A percentile compares a stretch with the other conserved stretches of the same genome.
Conservation (phyloP, 1,140 invertebrate genomes). For the Armadillidium nasatum region DNA sequence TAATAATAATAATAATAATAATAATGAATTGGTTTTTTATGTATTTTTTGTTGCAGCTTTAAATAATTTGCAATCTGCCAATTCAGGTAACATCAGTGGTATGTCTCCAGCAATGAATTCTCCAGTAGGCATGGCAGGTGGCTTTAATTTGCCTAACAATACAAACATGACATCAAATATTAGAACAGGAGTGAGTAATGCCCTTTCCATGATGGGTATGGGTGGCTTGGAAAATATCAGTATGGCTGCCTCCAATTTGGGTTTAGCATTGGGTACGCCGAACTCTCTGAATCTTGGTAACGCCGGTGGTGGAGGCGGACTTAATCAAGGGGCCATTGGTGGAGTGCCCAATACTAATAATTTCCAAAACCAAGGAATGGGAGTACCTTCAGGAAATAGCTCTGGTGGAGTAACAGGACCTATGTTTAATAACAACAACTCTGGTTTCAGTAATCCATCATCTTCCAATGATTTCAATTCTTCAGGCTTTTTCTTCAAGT, state of each 20-base stretch:
- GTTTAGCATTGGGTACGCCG: conserved; percentile 3
- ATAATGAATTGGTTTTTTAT: no score
- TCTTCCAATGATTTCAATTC: conserved; percentile 4
- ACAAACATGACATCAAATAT: neutral
- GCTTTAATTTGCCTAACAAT: neutral
- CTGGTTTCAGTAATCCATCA: neutral
- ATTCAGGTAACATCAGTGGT: neutral
- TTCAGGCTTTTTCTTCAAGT: neutral
- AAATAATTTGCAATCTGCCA: conserved; percentile 17
- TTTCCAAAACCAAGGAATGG: conserved; percentile 12
- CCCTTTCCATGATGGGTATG: neutral
- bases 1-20: no score
- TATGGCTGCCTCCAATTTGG: neutral
- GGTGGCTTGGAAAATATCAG: neutral
- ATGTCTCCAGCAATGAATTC: neutral
- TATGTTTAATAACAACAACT: conserved; percentile 1
- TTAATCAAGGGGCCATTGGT: conserved; percentile 6
- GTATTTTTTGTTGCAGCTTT: neutral
- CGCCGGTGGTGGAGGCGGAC: neutral
- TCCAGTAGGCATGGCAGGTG: neutral
- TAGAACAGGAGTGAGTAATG: conserved; percentile 7
- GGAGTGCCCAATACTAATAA: conserved; percentile 24
- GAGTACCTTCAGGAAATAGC: conserved; percentile 1
- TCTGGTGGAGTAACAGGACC: neutral
- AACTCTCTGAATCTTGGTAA: conserved; percentile 30